Conservation (phyloP, 2,888 invertebrate genomes). For the Pollenia labialis region DNA sequence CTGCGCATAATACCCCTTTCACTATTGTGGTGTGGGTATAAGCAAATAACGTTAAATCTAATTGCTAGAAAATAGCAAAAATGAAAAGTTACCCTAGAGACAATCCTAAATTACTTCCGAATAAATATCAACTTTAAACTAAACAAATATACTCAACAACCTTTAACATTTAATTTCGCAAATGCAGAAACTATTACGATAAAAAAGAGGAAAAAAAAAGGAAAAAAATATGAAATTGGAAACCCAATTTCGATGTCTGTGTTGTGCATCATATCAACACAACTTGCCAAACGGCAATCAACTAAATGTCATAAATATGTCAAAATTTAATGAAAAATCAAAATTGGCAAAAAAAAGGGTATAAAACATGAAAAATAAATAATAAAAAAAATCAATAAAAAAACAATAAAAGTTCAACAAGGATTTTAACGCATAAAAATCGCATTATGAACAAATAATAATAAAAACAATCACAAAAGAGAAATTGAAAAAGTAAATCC, state of each 20-base stretch:
- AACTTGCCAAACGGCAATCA: conserved; percentile 44
- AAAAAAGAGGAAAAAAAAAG: not conserved
- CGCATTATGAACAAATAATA: not conserved
- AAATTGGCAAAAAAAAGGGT: not conserved
- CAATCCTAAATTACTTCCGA: conserved; percentile 18
- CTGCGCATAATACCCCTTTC: no score
- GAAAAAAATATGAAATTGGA: conserved; percentile 34
- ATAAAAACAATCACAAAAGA: not conserved
- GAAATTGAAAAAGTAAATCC: not conserved
- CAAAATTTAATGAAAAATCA: conserved; percentile 40
- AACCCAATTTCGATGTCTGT: not conserved
- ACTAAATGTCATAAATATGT: conserved; percentile 56
- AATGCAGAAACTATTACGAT: not conserved
- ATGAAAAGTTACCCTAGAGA: not conserved
- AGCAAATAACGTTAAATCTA: not conserved
- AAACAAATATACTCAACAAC: conserved; percentile 35
- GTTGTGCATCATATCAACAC: conserved; percentile 16
- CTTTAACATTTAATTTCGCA: conserved; percentile 10
- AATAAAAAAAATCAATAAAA: conserved; percentile 9
- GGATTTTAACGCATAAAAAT: conserved; percentile 37
- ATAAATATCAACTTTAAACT: conserved; percentile 21
- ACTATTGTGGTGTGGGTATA: no score
- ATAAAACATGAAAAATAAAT: conserved; percentile 30
- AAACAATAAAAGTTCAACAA: conserved; percentile 48
- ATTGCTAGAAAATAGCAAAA: conserved; percentile 9